A percentile compares a stretch with the other conserved stretches of the same genome.
These are phyloP conservation scores for Popillia japonica DNA, from an alignment of 1,140 invertebrate species.

Conservation along the genomic window DNA sequence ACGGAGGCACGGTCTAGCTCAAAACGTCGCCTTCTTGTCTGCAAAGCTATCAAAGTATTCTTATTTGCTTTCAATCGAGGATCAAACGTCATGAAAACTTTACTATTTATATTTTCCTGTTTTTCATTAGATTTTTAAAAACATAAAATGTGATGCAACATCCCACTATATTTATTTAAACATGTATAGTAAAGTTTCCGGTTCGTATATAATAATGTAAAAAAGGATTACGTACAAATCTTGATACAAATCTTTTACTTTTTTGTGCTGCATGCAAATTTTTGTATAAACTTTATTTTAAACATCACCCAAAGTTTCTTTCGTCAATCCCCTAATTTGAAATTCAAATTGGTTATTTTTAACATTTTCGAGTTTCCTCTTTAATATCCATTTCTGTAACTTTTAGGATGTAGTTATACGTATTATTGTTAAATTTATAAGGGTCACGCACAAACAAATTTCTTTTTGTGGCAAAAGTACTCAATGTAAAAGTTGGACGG, in stretches of 20 bases:
- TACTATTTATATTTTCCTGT: not conserved
- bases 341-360: not conserved
- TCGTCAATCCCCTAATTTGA: not conserved
- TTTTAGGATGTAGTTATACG: not conserved
- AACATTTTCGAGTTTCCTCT: not conserved
- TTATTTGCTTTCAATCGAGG: not conserved
- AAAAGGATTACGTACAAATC: not conserved
- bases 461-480: not conserved
- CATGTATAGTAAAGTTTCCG: too few species aligned
- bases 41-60: not conserved
- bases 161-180: not conserved
- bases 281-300: not conserved
- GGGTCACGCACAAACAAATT: not conserved
- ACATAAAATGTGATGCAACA: too few species aligned
- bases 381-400: not conserved
- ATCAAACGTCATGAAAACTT: not conserved
- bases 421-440: conserved; percentile 13
- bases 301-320: not conserved
- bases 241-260: not conserved
- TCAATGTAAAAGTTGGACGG: not conserved
- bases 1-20: not conserved
- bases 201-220: not conserved
- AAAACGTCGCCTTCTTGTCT: not conserved
- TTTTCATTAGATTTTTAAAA: too few species aligned
- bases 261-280: not conserved